These are phyloP conservation scores for human (Homo sapiens) DNA, from an alignment of 2,113 vertebrate genomes.

Conservation along the genomic window DNA sequence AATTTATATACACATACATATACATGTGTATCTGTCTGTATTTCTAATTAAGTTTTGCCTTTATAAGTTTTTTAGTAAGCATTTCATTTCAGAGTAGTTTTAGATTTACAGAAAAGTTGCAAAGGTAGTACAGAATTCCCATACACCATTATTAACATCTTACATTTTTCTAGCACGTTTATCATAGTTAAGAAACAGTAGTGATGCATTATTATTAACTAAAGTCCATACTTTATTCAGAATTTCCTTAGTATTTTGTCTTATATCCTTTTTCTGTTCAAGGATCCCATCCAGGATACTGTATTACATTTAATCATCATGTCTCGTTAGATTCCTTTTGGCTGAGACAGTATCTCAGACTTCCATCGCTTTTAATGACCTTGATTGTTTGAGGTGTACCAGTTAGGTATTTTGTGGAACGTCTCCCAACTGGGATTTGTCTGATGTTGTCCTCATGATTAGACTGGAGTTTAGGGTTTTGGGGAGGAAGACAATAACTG, in stretches of 20 bases:
- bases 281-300: background rate
- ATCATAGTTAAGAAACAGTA: background rate
- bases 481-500: background rate
- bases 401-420: background rate
- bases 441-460: background rate
- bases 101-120: background rate
- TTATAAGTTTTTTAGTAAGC: background rate
- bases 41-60: background rate
- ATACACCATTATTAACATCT: background rate
- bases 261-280: background rate
- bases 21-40: background rate
- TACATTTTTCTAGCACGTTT: background rate
- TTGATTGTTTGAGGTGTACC: background rate
- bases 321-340: background rate
- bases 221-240: background rate
- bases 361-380: background rate
- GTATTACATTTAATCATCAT: background rate
- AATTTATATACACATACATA: background rate
- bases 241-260: background rate
- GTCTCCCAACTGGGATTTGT: background rate
- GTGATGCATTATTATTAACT: background rate
- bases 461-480: background rate
- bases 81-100: slow-evolving; percentile 34
- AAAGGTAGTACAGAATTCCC: background rate
- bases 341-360: background rate